A percentile compares a stretch with the other conserved stretches of the same genome.
These are phyloP conservation scores for Siderastrea siderea DNA, from an alignment of 92 coral and sea anemone genomes.

Conservation along the genomic window DNA sequence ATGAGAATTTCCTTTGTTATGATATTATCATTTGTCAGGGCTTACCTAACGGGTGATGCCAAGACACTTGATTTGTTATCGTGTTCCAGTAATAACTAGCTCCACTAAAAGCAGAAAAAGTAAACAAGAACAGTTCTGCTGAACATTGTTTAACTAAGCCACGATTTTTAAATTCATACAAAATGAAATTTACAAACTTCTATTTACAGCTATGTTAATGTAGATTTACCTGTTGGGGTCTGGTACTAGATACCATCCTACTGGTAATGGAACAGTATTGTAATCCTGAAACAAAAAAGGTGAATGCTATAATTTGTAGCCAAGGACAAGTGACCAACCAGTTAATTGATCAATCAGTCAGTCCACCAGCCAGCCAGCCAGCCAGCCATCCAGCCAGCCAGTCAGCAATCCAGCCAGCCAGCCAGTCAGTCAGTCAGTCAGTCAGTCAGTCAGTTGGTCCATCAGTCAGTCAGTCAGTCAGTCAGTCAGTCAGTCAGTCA, in stretches of 20 bases:
- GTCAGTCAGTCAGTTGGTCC: too few species aligned
- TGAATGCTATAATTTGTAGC: too few species aligned
- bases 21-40: not conserved
- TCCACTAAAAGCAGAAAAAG: conserved; percentile 69
- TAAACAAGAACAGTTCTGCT: not conserved
- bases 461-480: too few species aligned
- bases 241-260: conserved; percentile 94
- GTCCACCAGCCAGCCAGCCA: too few species aligned
- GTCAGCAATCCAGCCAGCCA: too few species aligned
- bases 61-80: conserved; percentile 93
- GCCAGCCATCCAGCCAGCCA: too few species aligned
- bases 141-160: not conserved
- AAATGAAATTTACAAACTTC: not conserved
- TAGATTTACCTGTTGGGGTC: conserved; percentile 80
- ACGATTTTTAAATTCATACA: not conserved
- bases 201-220: not conserved
- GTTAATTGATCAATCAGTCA: too few species aligned
- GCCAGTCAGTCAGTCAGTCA: too few species aligned
- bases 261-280: conserved; percentile 81
- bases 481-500: too few species aligned
- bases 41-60: conserved; percentile 96
- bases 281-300: conserved; percentile 68
- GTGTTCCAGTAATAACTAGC: conserved; percentile 96
- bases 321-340: not conserved
- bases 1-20: too few species aligned